Evolutionary conservation across 2,888 invertebrate genomes (phyloP).

Genomic region (Tetrapedia diversipes): DNA sequence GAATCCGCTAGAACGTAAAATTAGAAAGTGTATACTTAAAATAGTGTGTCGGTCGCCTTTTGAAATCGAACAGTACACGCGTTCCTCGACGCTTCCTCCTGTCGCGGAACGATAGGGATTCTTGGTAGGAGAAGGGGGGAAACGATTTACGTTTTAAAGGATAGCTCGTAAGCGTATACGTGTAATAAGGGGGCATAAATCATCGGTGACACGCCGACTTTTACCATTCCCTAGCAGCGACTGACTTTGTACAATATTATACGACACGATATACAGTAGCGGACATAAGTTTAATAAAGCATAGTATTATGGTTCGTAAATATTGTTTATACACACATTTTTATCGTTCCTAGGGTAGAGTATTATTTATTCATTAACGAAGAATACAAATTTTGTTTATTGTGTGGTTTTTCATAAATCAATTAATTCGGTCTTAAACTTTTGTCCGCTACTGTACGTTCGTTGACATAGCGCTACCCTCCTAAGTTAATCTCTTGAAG

Average conservation of each 20-base stretch:
- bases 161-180: constrained; percentile 37
- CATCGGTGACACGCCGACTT: constrained; percentile 38
- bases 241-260: constrained; percentile 45
- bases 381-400: too few species aligned
- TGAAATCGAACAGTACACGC: constrained; percentile 42
- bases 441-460: too few species aligned
- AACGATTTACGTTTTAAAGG: constrained; percentile 36
- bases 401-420: too few species aligned
- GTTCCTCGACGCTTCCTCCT: constrained; percentile 46
- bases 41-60: constrained; percentile 54
- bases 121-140: not conserved
- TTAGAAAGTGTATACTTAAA: constrained; percentile 65
- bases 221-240: constrained; percentile 27
- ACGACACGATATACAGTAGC: too few species aligned
- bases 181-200: constrained; percentile 27
- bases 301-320: too few species aligned
- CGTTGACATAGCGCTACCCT: too few species aligned
- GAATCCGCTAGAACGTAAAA: constrained; percentile 54
- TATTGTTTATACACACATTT: too few species aligned
- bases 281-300: too few species aligned
- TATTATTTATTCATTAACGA: too few species aligned
- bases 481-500: too few species aligned
- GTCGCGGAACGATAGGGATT: not conserved
- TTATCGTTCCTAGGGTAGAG: too few species aligned
- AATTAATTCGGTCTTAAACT: too few species aligned